Conservation (phyloP, 2,797 vertebrate genomes). For the Galagoides demidoff region DNA sequence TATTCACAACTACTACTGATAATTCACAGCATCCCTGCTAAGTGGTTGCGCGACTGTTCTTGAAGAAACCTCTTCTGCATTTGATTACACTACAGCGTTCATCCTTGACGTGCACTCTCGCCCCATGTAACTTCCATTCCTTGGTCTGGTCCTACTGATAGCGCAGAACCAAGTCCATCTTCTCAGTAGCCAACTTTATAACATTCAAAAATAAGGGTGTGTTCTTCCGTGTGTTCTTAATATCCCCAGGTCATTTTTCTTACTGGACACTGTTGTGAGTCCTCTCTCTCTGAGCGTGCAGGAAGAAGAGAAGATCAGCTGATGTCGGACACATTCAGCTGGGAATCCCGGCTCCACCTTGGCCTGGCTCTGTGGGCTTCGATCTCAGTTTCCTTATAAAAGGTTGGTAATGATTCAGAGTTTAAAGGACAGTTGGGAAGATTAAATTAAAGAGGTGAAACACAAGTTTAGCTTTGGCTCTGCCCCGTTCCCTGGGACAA, state of each 20-base stretch:
- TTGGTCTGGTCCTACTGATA: neutral
- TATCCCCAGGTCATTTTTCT: neutral
- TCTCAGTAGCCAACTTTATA: neutral
- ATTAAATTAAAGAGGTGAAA: neutral
- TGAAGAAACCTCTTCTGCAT: neutral
- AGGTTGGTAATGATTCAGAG: neutral
- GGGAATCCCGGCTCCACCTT: constrained; percentile 9
- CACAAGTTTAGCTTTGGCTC: too few species aligned
- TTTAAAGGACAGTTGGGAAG: neutral
- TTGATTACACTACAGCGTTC: neutral
- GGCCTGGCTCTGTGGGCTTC: neutral
- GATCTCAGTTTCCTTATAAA: constrained; percentile 29
- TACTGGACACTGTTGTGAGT: neutral
- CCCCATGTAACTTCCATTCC: neutral
- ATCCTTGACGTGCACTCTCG: neutral
- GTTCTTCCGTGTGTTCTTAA: neutral
- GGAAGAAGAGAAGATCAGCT: constrained; percentile 23
- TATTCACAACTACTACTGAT: neutral
- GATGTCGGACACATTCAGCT: neutral
- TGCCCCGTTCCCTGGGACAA: too few species aligned
- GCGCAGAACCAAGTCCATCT: neutral
- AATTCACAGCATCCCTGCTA: neutral
- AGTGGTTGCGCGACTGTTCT: neutral
- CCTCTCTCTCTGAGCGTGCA: neutral
- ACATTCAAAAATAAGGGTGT: neutral